These are phyloP conservation scores for Gracilinanus agilis DNA, from an alignment of 2,113 vertebrate species.

Conservation along the genomic window DNA sequence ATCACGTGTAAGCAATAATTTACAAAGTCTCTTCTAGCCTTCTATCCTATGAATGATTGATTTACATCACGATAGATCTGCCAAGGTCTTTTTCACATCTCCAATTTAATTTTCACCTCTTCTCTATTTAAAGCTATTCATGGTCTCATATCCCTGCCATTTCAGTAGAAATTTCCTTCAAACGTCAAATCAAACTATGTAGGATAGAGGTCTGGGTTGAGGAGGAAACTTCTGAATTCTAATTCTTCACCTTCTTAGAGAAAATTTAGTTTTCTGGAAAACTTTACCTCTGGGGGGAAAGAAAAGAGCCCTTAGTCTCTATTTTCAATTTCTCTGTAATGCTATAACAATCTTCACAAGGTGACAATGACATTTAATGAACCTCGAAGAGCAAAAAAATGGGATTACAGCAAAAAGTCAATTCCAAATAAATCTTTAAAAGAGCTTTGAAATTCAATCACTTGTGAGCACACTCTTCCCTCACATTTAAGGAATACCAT, in stretches of 20 bases:
- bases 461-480: slow-evolving; percentile 56
- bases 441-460: slow-evolving; percentile 22
- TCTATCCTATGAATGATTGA: neutral
- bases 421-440: slow-evolving; percentile 45
- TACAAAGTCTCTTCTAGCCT: neutral
- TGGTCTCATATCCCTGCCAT: neutral
- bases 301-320: slow-evolving; percentile 63
- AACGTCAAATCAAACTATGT: slow-evolving; percentile 51
- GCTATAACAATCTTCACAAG: slow-evolving; percentile 32
- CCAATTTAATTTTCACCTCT: neutral
- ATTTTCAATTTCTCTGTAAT: slow-evolving; percentile 53
- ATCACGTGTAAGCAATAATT: neutral
- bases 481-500: neutral
- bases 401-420: neutral
- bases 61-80: neutral
- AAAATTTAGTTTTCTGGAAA: slow-evolving; percentile 56
- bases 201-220: neutral
- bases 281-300: neutral
- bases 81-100: neutral
- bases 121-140: neutral
- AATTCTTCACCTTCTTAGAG: neutral
- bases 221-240: neutral
- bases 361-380: slow-evolving; percentile 46
- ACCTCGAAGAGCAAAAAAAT: slow-evolving; percentile 15
- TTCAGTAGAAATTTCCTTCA: neutral